Conservation (phyloP, 2,797 vertebrate genomes). For the Stomatorhinus walkeri region DNA sequence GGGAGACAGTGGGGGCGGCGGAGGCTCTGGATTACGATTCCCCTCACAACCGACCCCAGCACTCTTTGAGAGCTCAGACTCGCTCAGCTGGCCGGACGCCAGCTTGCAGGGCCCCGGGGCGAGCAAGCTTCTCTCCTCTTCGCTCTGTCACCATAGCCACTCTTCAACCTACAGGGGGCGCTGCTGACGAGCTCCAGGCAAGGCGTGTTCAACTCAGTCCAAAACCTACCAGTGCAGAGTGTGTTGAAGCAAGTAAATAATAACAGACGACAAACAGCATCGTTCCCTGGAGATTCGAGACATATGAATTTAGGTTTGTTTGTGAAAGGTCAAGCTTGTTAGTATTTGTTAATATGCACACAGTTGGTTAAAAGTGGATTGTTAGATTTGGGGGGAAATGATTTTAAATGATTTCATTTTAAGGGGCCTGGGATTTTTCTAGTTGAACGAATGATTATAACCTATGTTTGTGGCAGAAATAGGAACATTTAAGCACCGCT, state of each 20-base stretch:
- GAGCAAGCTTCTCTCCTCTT: not conserved
- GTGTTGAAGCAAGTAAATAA: not conserved
- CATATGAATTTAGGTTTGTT: not conserved
- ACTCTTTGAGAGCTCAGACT: not conserved
- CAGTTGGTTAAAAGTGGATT: not conserved
- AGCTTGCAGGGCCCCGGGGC: not conserved
- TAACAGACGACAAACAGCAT: not conserved
- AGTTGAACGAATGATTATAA: not conserved
- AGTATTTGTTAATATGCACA: not conserved
- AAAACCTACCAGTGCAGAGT: not conserved
- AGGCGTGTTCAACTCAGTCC: not conserved
- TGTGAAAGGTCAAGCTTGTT: not conserved
- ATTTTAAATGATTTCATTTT: not conserved
- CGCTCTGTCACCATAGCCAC: not conserved
- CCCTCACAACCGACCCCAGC: not conserved
- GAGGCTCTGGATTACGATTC: slow-evolving; percentile 5
- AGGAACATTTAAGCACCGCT: not conserved
- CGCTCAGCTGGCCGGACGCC: not conserved
- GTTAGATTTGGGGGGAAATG: not conserved
- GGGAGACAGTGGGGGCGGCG: not conserved
- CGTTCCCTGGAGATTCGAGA: not conserved
- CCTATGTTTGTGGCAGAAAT: not conserved
- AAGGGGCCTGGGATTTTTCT: not conserved
- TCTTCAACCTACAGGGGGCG: not conserved
- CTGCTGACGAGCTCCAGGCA: not conserved